Evolutionary conservation across 2,888 invertebrate genomes (phyloP).

Genomic region (Glyphotaelius pellucidus): DNA sequence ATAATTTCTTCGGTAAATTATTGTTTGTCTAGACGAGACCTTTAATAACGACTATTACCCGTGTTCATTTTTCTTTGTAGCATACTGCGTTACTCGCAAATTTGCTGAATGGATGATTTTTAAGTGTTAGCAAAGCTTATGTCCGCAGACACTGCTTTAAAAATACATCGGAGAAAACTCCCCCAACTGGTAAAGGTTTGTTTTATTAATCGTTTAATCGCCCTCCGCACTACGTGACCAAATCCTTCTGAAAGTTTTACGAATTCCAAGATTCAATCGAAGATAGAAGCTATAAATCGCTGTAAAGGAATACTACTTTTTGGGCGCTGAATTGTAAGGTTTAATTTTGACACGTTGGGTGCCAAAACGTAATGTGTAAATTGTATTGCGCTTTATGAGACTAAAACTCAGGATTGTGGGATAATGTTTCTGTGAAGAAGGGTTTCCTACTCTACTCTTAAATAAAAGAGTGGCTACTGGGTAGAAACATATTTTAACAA

Average conservation of each 20-base stretch:
- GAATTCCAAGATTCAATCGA: background rate
- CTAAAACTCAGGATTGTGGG: too few relatives aligned
- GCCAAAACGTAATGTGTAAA: too few relatives aligned
- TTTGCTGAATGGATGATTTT: background rate
- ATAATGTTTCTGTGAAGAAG: too few relatives aligned
- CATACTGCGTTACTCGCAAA: background rate
- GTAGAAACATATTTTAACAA: too few relatives aligned
- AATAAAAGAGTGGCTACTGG: too few relatives aligned
- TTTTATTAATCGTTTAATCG: background rate
- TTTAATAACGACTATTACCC: background rate
- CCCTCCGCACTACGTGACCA: background rate
- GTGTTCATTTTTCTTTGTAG: background rate
- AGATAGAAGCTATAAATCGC: background rate
- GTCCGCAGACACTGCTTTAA: too few relatives aligned
- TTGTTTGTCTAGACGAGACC: constrained; percentile 39
- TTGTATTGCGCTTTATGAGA: too few relatives aligned
- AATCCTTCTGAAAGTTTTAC: background rate
- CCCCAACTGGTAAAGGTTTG: background rate
- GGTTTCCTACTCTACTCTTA: too few relatives aligned
- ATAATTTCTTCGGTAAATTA: constrained; percentile 25
- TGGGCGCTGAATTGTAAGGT: too few relatives aligned
- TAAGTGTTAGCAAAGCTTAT: background rate
- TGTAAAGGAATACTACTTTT: too few relatives aligned
- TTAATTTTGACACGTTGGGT: too few relatives aligned
- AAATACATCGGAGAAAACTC: background rate